Evolutionary conservation across 92 coral and sea anemone genomes (phyloP).

Genomic region (Galaxea fascicularis): DNA sequence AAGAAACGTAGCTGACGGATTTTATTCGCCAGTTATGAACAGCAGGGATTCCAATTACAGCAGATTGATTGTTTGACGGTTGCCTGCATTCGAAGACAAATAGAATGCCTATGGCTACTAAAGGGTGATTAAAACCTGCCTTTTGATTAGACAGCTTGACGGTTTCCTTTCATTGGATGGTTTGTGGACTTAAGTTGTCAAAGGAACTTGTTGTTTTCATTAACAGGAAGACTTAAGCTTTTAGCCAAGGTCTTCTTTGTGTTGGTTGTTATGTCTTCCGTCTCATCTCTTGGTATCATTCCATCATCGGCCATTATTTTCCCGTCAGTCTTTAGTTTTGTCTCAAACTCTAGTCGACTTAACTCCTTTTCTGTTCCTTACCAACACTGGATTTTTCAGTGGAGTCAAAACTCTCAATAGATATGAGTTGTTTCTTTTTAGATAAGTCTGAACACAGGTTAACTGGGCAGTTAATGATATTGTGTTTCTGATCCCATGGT

Average conservation of each 20-base stretch:
- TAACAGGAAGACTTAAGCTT: slow-evolving; percentile 44
- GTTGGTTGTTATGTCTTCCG: background rate
- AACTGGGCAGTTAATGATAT: slow-evolving; percentile 27
- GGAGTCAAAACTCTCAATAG: background rate
- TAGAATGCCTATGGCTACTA: slow-evolving; percentile 40
- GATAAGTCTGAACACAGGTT: slow-evolving; percentile 3
- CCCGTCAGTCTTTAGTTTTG: background rate
- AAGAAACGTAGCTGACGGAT: slow-evolving; percentile 12
- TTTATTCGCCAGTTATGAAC: slow-evolving; percentile 14
- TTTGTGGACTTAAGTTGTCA: slow-evolving; percentile 51
- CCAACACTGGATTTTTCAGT: background rate
- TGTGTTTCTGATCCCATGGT: slow-evolving; percentile 2
- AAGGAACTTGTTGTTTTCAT: slow-evolving; percentile 68
- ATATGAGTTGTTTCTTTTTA: slow-evolving; percentile 9
- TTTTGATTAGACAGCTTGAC: slow-evolving; percentile 45
- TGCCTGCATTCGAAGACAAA: slow-evolving; percentile 33
- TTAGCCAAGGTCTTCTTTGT: slow-evolving; percentile 8
- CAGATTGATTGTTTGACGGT: slow-evolving; percentile 25
- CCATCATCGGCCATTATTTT: background rate
- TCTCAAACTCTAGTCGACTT: background rate
- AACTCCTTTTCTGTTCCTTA: background rate
- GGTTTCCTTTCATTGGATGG: slow-evolving; percentile 53
- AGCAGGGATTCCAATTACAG: slow-evolving; percentile 35
- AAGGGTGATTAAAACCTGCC: slow-evolving; percentile 50
- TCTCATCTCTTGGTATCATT: background rate